Base-by-base conservation (phyloP, 2,888 invertebrate species). In the Cylloceria caligata region DNA sequence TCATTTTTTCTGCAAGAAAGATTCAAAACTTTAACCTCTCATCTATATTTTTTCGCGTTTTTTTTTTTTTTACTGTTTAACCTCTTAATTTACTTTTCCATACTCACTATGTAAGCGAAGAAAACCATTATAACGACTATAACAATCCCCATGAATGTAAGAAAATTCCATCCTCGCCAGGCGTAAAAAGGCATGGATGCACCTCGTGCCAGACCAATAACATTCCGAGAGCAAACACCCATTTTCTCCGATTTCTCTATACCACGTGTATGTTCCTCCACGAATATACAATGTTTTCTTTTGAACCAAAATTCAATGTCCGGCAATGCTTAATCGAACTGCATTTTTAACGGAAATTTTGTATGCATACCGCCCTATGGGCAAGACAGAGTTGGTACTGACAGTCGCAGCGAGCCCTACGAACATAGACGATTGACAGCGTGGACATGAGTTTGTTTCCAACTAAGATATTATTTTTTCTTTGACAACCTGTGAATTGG, bases 161-260 rank as follows among this genome's bases (percentile, higher is more conserved):
- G 16, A 52, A 88, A 88, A 57, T 72, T 84, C 89, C 89, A 89
- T 60, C 88, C 88, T 49, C 68, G 77, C 89, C 89, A 89, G 0
- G 81, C 81, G 19, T 85, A 86, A 60, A 87, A 86, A 7, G 85
- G 52, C 73, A 77, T 39, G 75, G 36, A 69, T 27, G 71, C 42
- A 16, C 36, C 5, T 24, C 67, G 65, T 27, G 69, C 52, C 42
- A 79, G 13, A 7, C 72, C 75, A 0, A 76, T 45, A 9, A 47
- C 80, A 57, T 84, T 79, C 71, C 78, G 57, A 13, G 77, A 34
- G 73, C 78, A 84, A 68, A 80, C 81, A 21, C 81, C 81, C 83
- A 81, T 81, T 75, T 79, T 79, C 16, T 5, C 30, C 21, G 16
- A 45, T 68, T 65, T 27, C n/a, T 30, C 36, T 42, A 16, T 57